Evolutionary conservation across 1,140 invertebrate species (phyloP), one percentile per base, ranked within the genome.

Genomic region (Aphis craccivora): DNA sequence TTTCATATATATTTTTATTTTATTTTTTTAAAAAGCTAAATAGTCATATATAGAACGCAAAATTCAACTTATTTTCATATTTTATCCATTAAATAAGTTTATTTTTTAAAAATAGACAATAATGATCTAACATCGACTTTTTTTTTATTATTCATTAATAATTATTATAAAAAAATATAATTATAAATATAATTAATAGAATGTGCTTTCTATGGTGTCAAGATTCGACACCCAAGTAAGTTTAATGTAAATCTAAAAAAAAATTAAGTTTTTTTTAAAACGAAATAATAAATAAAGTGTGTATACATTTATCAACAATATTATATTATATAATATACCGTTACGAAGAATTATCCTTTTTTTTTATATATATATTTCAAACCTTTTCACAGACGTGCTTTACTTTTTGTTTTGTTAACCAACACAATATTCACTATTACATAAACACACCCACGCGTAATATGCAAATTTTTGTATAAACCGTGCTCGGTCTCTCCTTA

Each of bases 151-250:
- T 89, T 55, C 35, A 55, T 55, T 89, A 89, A 53, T 89, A 89
- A 92, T 81, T 92, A 92, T 92, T 92, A 92, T 92, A 92, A 92
- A 92, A 92, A 92, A 92, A 92, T 92, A 92, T 91, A 91, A 91
- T 91, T 91, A 91, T 91, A 76, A 91, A 91, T 91, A 91, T 92
- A 92, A 92, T 92, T 92, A 92, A 92, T 83, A 92, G 91, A 92
- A 92, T 92, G 91, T 92, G 91, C 91, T 92, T 92, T 92, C 91
- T 92, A 92, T 83, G 76, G 8, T 92, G 91, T 92, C 91, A 92
- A 92, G 91, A 92, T 83, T 92, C 45, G 76, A 92, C 91, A 84
- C 45, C 67, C 76, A 35, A 92, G 43, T 92, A 92, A 37, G n/a
- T 84, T 92, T 53, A 92, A 84, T 92, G 91, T 92, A 83, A 92